Conservation (phyloP, 2,888 invertebrate species). For the Volucella bombylans region DNA sequence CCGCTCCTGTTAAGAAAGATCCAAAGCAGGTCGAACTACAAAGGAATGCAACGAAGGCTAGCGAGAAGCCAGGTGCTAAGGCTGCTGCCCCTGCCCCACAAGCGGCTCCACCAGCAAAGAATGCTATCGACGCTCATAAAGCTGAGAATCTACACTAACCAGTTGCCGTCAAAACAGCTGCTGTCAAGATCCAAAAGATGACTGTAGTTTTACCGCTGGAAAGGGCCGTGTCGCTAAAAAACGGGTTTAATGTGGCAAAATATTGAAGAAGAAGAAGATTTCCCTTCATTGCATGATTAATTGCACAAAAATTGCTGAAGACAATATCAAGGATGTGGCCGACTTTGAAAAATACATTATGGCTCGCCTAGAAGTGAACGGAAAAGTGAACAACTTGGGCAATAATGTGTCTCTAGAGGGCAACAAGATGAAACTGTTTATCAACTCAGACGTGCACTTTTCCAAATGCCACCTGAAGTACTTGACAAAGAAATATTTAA, state of each 20-base stretch:
- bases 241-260: slow-evolving; percentile 87
- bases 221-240: too few species aligned
- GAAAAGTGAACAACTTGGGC: slow-evolving; percentile 97
- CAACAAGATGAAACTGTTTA: slow-evolving; percentile 76
- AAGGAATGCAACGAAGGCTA: slow-evolving; percentile 80
- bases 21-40: slow-evolving; percentile 83
- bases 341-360: slow-evolving; percentile 79
- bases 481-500: slow-evolving; percentile 99
- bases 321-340: slow-evolving; percentile 98
- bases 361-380: slow-evolving; percentile 95
- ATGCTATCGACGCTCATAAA: slow-evolving; percentile 69
- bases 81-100: slow-evolving; percentile 78
- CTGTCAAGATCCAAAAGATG: too few species aligned
- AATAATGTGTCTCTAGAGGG: slow-evolving; percentile 94
- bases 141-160: slow-evolving; percentile 76
- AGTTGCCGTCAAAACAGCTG: slow-evolving; percentile 74
- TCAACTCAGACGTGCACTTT: slow-evolving; percentile 83
- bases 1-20: slow-evolving; percentile 83
- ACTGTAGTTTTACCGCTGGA: too few species aligned
- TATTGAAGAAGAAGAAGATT: slow-evolving; percentile 96
- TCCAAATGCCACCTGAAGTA: slow-evolving; percentile 97
- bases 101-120: slow-evolving; percentile 66
- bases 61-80: slow-evolving; percentile 78
- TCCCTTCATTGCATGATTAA: slow-evolving; percentile 87
- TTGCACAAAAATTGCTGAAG: slow-evolving; percentile 94